These are phyloP conservation scores for Hemitrygon akajei DNA, from an alignment of 2,797 vertebrate species.

Conservation along the genomic window DNA sequence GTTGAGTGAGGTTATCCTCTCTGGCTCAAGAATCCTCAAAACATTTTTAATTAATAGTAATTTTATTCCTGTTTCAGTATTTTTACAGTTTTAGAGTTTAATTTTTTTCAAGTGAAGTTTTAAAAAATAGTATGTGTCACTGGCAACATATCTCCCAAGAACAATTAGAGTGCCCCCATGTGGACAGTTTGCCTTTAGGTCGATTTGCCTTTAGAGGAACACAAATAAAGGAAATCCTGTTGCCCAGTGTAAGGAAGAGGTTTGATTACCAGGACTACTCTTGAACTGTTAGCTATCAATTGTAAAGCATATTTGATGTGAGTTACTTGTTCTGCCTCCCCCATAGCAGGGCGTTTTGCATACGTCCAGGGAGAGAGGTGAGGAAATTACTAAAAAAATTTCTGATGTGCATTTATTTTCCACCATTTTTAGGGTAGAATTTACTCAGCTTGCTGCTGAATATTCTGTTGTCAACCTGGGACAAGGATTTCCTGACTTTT, in stretches of 20 bases:
- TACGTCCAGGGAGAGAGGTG: too few species aligned
- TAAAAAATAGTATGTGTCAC: not conserved
- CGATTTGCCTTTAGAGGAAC: not conserved
- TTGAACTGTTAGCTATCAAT: not conserved
- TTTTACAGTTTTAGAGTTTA: not conserved
- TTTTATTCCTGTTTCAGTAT: not conserved
- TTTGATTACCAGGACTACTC: not conserved
- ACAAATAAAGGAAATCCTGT: not conserved
- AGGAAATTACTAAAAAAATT: not conserved
- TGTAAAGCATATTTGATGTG: not conserved
- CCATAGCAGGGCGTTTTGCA: not conserved
- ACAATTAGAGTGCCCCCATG: not conserved
- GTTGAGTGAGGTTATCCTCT: too few species aligned
- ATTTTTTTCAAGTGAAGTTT: not conserved
- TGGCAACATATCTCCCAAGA: not conserved
- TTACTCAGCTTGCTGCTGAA: slow-evolving; percentile 61
- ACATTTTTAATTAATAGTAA: not conserved
- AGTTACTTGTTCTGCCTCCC: slow-evolving; percentile 37
- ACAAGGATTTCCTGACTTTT: slow-evolving; percentile 87
- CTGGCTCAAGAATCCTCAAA: too few species aligned
- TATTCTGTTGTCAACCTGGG: slow-evolving; percentile 80
- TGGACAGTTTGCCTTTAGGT: not conserved
- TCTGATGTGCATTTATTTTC: not conserved
- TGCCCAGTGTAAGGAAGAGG: not conserved
- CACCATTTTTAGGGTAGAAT: slow-evolving; percentile 71